These are phyloP conservation scores for Cheilosia grossa DNA, from an alignment of 2,888 invertebrate genomes.

Conservation along the genomic window DNA sequence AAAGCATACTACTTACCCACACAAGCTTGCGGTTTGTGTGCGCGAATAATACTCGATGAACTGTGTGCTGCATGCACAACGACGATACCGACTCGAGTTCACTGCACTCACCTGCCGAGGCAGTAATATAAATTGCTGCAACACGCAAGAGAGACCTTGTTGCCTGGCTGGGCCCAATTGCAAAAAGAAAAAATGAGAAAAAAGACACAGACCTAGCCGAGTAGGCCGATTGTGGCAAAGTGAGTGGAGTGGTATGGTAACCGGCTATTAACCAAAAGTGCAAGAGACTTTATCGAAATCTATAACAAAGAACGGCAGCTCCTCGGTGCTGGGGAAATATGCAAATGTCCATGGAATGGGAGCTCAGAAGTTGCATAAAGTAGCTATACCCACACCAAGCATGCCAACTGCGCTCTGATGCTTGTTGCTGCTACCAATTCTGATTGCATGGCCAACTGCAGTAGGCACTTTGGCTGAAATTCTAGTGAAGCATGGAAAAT, in stretches of 20 bases:
- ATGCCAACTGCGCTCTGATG: constrained; percentile 1
- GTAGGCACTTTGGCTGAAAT: constrained; percentile 25
- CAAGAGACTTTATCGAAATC: constrained; percentile 74
- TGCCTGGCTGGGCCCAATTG: constrained; percentile 63
- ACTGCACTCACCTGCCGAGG: constrained; percentile 75
- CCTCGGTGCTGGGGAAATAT: constrained; percentile 56
- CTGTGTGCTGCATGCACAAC: constrained; percentile 51
- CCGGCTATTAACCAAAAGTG: constrained; percentile 71
- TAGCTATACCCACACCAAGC: constrained; percentile 1
- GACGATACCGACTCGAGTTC: constrained; percentile 51
- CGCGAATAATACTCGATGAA: constrained; percentile 47
- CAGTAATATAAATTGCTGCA: constrained; percentile 66
- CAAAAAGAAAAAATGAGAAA: constrained; percentile 27
- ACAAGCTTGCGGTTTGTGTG: background rate
- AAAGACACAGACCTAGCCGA: constrained; percentile 31
- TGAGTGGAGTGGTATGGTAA: constrained; percentile 59
- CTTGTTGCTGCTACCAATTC: constrained; percentile 38
- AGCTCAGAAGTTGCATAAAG: constrained; percentile 64
- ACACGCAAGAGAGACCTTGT: constrained; percentile 74
- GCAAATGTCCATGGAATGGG: constrained; percentile 73
- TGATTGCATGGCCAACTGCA: constrained; percentile 11
- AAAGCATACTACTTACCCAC: constrained; percentile 26
- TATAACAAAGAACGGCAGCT: constrained; percentile 68
- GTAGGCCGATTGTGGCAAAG: constrained; percentile 42
- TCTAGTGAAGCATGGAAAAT: constrained; percentile 59